A percentile compares a stretch with the other conserved stretches of the same genome.
phyloP scores from a whole-genome alignment of 2,888 invertebrate genomes.

The Leptinotarsa haldemani region DNA sequence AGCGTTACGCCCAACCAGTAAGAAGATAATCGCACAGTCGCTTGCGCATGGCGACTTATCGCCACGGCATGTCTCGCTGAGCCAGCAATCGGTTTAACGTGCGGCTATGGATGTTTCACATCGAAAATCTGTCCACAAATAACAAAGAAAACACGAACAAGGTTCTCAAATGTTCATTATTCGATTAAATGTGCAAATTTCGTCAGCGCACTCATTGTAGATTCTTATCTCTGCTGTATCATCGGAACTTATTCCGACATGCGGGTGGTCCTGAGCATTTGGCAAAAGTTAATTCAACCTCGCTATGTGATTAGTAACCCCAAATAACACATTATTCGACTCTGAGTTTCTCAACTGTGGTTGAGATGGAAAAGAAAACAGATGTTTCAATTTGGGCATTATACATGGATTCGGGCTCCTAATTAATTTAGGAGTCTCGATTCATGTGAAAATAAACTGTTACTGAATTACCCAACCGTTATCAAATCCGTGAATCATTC shows the following conservation, averaged over 20 bases:
- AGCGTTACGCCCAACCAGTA: too few species aligned
- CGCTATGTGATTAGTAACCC: constrained; percentile 4
- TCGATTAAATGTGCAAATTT: neutral
- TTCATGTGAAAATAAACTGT: neutral
- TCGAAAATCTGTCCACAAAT: too few species aligned
- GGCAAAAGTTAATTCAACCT: constrained; percentile 21
- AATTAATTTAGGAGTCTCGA: neutral
- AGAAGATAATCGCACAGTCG: too few species aligned
- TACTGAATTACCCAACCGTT: neutral
- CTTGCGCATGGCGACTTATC: too few species aligned
- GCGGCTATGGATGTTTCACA: too few species aligned
- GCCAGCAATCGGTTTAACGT: too few species aligned
- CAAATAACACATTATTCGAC: constrained; percentile 3
- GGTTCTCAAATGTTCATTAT: neutral
- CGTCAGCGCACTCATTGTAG: neutral
- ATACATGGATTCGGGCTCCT: neutral
- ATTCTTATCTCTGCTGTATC: constrained; percentile 6
- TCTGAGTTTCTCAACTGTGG: neutral
- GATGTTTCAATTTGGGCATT: neutral
- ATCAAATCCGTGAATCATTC: neutral
- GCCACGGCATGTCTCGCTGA: too few species aligned
- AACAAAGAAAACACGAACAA: neutral
- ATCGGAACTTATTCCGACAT: constrained; percentile 9
- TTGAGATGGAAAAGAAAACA: neutral
- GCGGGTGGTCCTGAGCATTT: constrained; percentile 20